phyloP scores from a whole-genome alignment of 2,113 vertebrate species.

The Oriolus oriolus region DNA sequence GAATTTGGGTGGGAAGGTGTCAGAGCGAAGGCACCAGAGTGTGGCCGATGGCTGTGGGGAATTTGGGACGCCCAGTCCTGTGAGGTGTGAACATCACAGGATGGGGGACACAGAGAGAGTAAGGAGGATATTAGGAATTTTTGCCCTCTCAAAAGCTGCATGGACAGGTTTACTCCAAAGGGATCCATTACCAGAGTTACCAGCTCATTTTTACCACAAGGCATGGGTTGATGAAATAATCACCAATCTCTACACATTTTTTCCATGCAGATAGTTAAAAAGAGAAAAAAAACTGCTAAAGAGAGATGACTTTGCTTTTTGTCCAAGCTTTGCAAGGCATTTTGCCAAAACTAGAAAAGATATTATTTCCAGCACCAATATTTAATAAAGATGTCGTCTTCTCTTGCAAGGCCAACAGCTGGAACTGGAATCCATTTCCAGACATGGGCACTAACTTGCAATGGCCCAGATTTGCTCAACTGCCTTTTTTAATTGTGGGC shows the following conservation, averaged over 20 bases:
- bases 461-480: background rate
- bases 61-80: no score
- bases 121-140: background rate
- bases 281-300: background rate
- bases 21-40: fast-evolving
- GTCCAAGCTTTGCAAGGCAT: background rate
- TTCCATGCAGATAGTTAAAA: background rate
- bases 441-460: background rate
- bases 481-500: constrained; percentile 10
- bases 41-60: background rate
- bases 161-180: background rate
- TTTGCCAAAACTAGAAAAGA: background rate
- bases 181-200: background rate
- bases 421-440: background rate
- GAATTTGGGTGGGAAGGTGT: background rate
- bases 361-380: background rate
- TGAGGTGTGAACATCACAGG: background rate
- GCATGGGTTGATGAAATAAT: background rate
- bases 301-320: background rate
- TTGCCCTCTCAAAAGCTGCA: background rate
- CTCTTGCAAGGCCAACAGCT: background rate
- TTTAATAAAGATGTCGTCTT: background rate
- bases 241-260: background rate
- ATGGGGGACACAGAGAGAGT: background rate
- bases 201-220: background rate